These are phyloP conservation scores for Ondatra zibethicus DNA, from an alignment of 2,113 vertebrate species.

Conservation along the genomic window DNA sequence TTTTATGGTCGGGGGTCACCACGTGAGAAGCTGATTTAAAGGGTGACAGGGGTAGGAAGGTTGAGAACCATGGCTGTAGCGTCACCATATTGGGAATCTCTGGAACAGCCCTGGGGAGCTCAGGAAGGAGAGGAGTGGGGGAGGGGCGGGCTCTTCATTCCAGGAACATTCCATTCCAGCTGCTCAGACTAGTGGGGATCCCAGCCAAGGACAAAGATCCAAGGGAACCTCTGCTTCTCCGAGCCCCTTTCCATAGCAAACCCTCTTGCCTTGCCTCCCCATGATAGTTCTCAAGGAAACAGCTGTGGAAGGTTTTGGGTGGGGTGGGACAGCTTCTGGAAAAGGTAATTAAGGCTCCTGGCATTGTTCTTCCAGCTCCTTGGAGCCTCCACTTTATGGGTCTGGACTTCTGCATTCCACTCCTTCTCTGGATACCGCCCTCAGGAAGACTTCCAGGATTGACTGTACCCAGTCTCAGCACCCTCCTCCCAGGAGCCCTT, in stretches of 20 bases:
- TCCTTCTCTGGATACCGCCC: slow-evolving; percentile 48
- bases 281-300: neutral
- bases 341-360: slow-evolving; percentile 63
- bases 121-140: slow-evolving; percentile 66
- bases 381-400: slow-evolving; percentile 6
- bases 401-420: slow-evolving; percentile 63
- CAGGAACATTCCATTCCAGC: slow-evolving; percentile 82
- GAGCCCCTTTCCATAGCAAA: neutral
- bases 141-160: slow-evolving; percentile 65
- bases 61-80: neutral
- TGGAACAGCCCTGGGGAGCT: slow-evolving; percentile 32
- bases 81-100: slow-evolving; percentile 76
- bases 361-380: slow-evolving; percentile 71
- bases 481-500: slow-evolving; percentile 1
- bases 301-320: slow-evolving; percentile 9
- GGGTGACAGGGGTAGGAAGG: neutral
- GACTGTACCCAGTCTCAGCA: neutral
- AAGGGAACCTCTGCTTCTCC: slow-evolving; percentile 45
- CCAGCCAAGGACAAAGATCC: slow-evolving; percentile 74
- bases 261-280: neutral
- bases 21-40: neutral
- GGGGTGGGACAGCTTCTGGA: slow-evolving; percentile 46
- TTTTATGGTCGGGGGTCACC: neutral
- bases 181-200: slow-evolving; percentile 72
- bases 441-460: slow-evolving; percentile 57